Evolutionary conservation across 1,140 invertebrate genomes (phyloP).

Genomic region (Papilio polyxenes): DNA sequence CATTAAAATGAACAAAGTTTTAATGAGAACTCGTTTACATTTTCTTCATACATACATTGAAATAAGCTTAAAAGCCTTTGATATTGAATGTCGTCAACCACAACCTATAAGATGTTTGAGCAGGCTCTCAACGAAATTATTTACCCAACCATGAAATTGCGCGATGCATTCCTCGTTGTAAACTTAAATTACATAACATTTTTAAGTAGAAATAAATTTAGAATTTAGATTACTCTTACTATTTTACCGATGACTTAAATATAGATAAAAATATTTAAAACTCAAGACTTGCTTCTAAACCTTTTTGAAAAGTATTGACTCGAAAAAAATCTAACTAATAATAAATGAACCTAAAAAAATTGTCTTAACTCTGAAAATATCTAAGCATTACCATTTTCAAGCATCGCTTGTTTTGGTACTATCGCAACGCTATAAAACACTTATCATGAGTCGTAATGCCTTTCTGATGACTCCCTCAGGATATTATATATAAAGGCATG

Average conservation of each 20-base stretch:
- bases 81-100: background rate
- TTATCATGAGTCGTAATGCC: slow-evolving; percentile 14
- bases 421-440: slow-evolving; percentile 14
- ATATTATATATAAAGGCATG: slow-evolving; percentile 13
- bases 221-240: no score
- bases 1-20: background rate
- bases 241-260: no score
- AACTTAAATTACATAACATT: background rate
- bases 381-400: background rate
- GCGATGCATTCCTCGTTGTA: background rate
- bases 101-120: background rate
- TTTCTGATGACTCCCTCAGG: slow-evolving; percentile 4
- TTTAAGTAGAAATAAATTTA: background rate
- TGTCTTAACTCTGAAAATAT: background rate
- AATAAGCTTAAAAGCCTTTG: background rate
- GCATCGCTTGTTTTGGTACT: slow-evolving; percentile 5
- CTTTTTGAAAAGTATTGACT: no score
- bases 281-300: no score
- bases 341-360: background rate
- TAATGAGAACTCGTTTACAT: background rate
- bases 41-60: background rate
- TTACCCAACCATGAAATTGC: slow-evolving; percentile 8
- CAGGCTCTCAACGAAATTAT: background rate
- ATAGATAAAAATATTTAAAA: no score
- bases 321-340: no score